Base-by-base conservation (phyloP, 2,797 vertebrate species). In the Pangasius mekongensis region DNA sequence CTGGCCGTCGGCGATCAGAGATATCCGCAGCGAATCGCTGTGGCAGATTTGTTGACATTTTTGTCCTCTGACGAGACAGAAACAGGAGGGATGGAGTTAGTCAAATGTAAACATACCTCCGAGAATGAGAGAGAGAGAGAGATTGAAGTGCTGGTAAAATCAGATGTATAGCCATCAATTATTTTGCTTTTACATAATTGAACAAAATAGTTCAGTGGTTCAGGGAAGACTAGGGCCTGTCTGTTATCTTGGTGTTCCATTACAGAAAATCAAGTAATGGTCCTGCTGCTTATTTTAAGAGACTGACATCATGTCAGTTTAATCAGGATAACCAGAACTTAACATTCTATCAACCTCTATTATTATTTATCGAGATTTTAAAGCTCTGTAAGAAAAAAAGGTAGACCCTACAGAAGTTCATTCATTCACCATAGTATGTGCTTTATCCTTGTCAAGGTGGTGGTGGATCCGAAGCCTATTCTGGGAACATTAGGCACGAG, bases 41-140 rank as follows among this genome's bases (percentile, higher is more conserved):
- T 52, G 64, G 64, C 39, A 43, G 49, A 76, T 86, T 49, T 90
- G 89, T 90, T 90, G 83, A 90, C 85, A 86, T 91, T 88, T 87
- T 47, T 78, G 54, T 89, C 64, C 30, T 80, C 24, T 62, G 87
- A 88, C 24, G 54, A 84, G 76, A 82, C 58, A 47, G 82, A 87
- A 77, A 81, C 76, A 33, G 76, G 52, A 33, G n/a, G 30, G 67
- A 64, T 24, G 24, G 60, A 81, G 58, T 84, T 84, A 74, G 47
- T 22, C 33, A n/a, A 90, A 87, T 54, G 62, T 83, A 91, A 91
- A 89, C 89, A 90, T 54, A 84, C 66, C 33, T 52, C 39, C 30
- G 22, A 66, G 78, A 89, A 39, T 77, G 52, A 43, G 22, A 78
- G 20, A 54, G 62, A 52, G 27, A 74, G 13, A 60, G 39, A n/a